Base-by-base conservation (phyloP, 2,888 invertebrate genomes). In the Ormyrus labotus region DNA sequence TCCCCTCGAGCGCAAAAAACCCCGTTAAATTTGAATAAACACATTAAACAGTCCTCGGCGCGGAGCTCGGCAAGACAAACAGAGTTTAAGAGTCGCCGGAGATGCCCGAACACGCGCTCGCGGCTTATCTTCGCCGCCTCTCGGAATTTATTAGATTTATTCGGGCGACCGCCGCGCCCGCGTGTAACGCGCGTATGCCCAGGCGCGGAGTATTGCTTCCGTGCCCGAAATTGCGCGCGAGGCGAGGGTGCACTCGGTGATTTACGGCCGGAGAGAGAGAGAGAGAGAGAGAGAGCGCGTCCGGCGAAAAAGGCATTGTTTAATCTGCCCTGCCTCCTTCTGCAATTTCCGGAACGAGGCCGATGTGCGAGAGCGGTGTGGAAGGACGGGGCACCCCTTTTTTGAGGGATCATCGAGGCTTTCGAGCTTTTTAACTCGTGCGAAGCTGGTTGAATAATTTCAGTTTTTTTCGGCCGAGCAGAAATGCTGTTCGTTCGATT, bases 121-220 rank as follows among this genome's bases (percentile, higher is more conserved):
- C 53, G 72, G 51, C 74, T 78, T 74, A 65, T 81, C 72, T n/a
- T n/a, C 48, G 2, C 50, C 68, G 57, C 34, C 77, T 65, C 70
- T 60, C 51, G 80, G 70, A 82, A 83, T 83, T 82, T 83, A 76
- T 76, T 61, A 68, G 69, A 60, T 69, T 76, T 69, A 74, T 79
- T 79, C 78, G 69, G 60, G 57, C 11, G 48, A n/a, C n/a, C 6
- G 48, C 70, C 70, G 58, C 70, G 58, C 65, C 60, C 78, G 60
- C 71, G 67, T 65, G 53, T 13, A 51, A 13, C 13, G 13, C 48
- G 7, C 9, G n/a, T 2, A 51, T 9, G 53, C 61, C 71, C 48
- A 50, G 50, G 8, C 6, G 64, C 50, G 45, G 45, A 69, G 4
- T 69, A 69, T 76, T 69, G 69, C 75, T 67, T 68, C 76, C 76